A percentile compares a stretch with the other conserved stretches of the same genome.
phyloP scores from a whole-genome alignment of 2,888 invertebrate species.

The Phortica okadai region DNA sequence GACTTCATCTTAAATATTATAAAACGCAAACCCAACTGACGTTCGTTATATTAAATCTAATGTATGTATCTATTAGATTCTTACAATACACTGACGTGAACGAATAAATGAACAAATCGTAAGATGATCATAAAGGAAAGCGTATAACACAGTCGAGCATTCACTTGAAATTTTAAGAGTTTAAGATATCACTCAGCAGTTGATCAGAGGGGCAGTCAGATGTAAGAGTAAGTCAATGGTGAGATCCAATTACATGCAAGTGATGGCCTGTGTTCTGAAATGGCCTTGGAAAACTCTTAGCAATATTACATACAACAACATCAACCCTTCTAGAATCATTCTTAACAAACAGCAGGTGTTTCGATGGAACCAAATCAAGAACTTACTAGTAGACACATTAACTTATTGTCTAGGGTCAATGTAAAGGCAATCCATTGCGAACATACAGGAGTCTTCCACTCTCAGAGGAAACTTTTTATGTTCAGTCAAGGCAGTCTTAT shows the following conservation, averaged over 20 bases:
- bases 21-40: no score
- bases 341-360: slow-evolving; percentile 55
- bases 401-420: not conserved
- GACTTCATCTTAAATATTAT: no score
- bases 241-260: slow-evolving; percentile 43
- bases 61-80: no score
- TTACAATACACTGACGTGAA: no score
- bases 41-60: no score
- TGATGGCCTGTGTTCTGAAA: slow-evolving; percentile 45
- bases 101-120: no score
- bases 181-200: no score
- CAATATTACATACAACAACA: not conserved
- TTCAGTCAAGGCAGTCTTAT: not conserved
- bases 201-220: slow-evolving; percentile 37
- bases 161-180: no score
- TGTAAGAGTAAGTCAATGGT: slow-evolving; percentile 41
- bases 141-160: no score
- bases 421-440: not conserved
- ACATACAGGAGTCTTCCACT: no score
- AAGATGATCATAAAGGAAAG: no score
- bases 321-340: slow-evolving; percentile 58
- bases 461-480: no score
- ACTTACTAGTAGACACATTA: not conserved
- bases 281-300: slow-evolving; percentile 52
- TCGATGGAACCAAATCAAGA: slow-evolving; percentile 13